Evolutionary conservation across 2,888 invertebrate genomes (phyloP).

Genomic region (Phania funesta): DNA sequence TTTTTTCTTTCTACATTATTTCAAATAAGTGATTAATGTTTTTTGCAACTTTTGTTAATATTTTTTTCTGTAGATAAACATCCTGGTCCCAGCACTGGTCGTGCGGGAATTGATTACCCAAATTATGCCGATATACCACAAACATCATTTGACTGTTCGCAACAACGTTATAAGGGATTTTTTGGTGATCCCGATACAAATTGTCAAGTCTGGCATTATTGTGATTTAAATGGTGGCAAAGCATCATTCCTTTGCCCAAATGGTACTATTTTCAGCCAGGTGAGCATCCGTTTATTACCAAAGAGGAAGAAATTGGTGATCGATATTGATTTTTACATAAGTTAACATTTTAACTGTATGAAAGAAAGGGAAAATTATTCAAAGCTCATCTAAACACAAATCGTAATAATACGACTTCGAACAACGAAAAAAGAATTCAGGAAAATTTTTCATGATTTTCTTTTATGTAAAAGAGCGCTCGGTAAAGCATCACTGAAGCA

Average conservation of each 20-base stretch:
- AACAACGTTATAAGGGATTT: slow-evolving; percentile 93
- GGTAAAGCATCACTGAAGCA: no score
- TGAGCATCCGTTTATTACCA: background rate
- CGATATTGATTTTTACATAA: no score
- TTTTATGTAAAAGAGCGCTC: no score
- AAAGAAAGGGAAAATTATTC: no score
- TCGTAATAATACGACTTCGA: no score
- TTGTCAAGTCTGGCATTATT: slow-evolving; percentile 96
- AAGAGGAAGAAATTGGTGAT: background rate
- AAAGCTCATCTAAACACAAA: no score
- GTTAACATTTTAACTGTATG: no score
- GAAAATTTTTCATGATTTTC: no score
- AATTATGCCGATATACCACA: slow-evolving; percentile 87
- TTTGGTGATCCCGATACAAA: slow-evolving; percentile 93
- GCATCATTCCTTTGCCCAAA: slow-evolving; percentile 94
- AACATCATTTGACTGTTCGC: slow-evolving; percentile 90
- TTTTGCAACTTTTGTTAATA: background rate
- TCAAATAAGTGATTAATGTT: background rate
- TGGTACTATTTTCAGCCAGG: slow-evolving; percentile 93
- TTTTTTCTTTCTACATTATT: background rate
- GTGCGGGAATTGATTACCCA: slow-evolving; percentile 90
- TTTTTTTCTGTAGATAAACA: slow-evolving; percentile 72
- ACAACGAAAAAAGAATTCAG: no score
- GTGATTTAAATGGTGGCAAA: slow-evolving; percentile 93
- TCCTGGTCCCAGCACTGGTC: slow-evolving; percentile 82